These are phyloP conservation scores for Plagodis pulveraria DNA, from an alignment of 2,888 invertebrate species.

Conservation along the genomic window DNA sequence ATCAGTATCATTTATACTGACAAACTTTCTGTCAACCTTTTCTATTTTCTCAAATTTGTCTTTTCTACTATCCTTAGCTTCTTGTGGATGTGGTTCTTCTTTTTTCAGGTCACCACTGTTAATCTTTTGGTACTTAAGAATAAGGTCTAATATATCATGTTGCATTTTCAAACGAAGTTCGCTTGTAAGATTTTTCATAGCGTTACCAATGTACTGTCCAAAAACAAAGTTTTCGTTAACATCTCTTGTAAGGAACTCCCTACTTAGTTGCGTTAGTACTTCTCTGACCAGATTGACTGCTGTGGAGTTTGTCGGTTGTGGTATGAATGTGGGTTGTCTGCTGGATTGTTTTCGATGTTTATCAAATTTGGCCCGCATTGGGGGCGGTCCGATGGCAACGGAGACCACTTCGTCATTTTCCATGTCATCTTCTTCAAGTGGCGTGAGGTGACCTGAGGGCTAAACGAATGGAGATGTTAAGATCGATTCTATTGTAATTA, in stretches of 20 bases:
- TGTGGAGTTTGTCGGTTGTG: constrained; percentile 34
- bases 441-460: constrained; percentile 72
- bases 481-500: too few relatives aligned
- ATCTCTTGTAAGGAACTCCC: constrained; percentile 64
- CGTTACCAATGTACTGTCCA: constrained; percentile 72
- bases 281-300: constrained; percentile 62
- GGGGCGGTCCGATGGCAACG: constrained; percentile 74
- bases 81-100: constrained; percentile 24
- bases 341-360: constrained; percentile 53
- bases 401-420: constrained; percentile 76
- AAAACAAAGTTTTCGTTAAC: constrained; percentile 77
- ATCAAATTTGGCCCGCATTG: constrained; percentile 66
- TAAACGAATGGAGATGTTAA: constrained; percentile 27
- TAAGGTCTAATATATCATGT: constrained; percentile 71
- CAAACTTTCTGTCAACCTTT: constrained; percentile 53
- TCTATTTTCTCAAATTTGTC: constrained; percentile 38
- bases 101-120: constrained; percentile 43
- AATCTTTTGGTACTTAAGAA: constrained; percentile 60
- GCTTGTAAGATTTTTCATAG: constrained; percentile 67
- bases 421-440: constrained; percentile 73
- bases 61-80: constrained; percentile 28
- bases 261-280: constrained; percentile 61
- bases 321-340: constrained; percentile 28
- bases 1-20: constrained; percentile 61
- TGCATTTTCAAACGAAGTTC: constrained; percentile 66